Evolutionary conservation across 2,113 vertebrate species (phyloP), one percentile per base, ranked within the genome.

Genomic region (Edolisoma coerulescens): DNA sequence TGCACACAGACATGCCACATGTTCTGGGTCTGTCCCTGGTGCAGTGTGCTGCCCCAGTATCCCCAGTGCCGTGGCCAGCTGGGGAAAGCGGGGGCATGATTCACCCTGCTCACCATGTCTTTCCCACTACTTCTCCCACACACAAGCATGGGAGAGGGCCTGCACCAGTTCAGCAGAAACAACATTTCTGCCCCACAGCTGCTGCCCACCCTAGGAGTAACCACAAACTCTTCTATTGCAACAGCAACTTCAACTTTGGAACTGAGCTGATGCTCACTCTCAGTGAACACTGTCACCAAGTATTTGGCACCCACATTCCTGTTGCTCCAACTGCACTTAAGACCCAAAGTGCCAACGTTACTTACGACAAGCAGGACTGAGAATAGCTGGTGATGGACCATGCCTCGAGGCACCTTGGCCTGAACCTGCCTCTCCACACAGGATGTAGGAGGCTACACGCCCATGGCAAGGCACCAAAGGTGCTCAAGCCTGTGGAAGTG

Each of bases 321-420:
- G 42, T 27, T 75, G 50, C 37, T 93, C 47, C 68, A 74, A 6
- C 49, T 44, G 71, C 41, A 77, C 53, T 52, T 84, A 4, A 69
- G 35, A 76, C 59, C 3, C 14, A 1, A 60, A 87, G 14, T 9
- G 27, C 22, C 60, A 80, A 3, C 0, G 1, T 32, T 32, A 18
- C 33, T 47, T 35, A 64, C 11, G 13, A 22, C 67, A 41, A 57
- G 45, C 20, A 39, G 30, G 77, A 61, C 30, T 53, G 56, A 24
- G 56, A 28, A 54, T 21, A 67, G 13, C 52, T 32, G 27, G 21
- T 42, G 28, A 57, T 13, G 13, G 39, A 10, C 26, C 3, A 2
- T 0, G 5, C 23, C 76, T 57, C 59, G 57, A 79, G 57, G 57
- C 19, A 32, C 20, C 47, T 39, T 54, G 60, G 47, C 56, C 47